Evolutionary conservation across 2,113 vertebrate genomes (phyloP), one percentile per base, ranked within the genome.

Genomic region (Boulengerochromis microlepis): DNA sequence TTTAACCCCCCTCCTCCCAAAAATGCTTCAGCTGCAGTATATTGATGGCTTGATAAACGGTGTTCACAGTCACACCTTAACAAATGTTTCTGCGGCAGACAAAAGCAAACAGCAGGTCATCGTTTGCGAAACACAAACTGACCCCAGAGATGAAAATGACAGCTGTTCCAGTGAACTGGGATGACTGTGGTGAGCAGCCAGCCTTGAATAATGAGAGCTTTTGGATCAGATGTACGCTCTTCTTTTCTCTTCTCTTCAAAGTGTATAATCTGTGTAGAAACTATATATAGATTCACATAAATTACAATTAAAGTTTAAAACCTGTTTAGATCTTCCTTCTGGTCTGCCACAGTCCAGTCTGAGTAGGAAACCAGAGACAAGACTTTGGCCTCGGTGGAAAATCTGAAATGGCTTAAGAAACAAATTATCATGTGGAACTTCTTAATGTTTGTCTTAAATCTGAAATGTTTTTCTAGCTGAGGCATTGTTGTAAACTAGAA

Each of bases 81-180:
- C 87, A 69, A 90, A 90, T 8, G 84, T 38, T 40, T 80, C 82
- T 59, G 66, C 54, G 10, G 85, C 85, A 86, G 89, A 92, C 86
- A 87, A 85, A 83, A 78, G 90, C 50, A 86, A 91, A 91, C 90
- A 84, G 90, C 85, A 83, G 92, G 93, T 94, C 89, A 84, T 87
- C 83, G 53, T 94, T 83, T 90, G 76, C 8, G n/a, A 87, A 86
- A 94, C 84, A 42, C 86, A 93, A 86, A 91, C 86, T 89, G 91
- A 94, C 91, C 92, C 87, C 4, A 24, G 89, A 94, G 94, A 92
- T 83, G 89, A 90, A 87, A 80, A 82, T 89, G 92, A 93, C 92
- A 94, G 92, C 90, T 95, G 94, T 91, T 94, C 91, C 50, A 88
- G 74, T 88, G 86, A 89, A 74, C 84, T 85, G 87, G 80, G 87